phyloP scores from a whole-genome alignment of 2,113 vertebrate genomes.

The Noctilio leporinus region DNA sequence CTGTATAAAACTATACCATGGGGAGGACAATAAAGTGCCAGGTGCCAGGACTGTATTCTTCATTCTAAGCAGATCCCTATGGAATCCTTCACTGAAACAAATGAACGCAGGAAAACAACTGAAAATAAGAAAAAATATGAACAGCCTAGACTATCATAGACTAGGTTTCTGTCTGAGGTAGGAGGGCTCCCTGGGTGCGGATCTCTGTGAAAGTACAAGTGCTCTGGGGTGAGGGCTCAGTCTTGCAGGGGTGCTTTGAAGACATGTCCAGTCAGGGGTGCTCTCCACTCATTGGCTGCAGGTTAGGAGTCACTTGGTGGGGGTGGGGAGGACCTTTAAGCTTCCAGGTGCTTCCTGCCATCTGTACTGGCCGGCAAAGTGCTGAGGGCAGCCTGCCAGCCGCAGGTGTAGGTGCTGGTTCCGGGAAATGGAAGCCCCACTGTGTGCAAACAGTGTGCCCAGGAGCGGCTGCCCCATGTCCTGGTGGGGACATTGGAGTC shows the following conservation, averaged over 20 bases:
- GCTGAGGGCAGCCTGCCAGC: neutral
- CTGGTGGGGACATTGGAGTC: neutral
- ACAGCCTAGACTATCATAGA: neutral
- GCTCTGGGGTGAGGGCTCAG: neutral
- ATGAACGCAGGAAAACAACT: neutral
- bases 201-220: neutral
- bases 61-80: neutral
- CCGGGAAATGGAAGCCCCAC: too few species aligned
- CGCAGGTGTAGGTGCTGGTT: neutral
- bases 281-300: neutral
- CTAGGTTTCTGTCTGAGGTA: neutral
- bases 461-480: neutral
- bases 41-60: too few species aligned
- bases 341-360: neutral
- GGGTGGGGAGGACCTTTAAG: neutral
- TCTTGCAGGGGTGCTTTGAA: neutral
- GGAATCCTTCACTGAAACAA: neutral
- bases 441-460: neutral
- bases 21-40: neutral
- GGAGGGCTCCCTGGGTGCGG: neutral
- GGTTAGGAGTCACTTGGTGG: neutral
- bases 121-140: neutral
- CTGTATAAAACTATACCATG: accelerated
- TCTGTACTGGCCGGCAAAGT: neutral
- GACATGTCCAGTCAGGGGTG: neutral